Conservation (phyloP, 2,888 invertebrate species). For the Arenicola marina region DNA sequence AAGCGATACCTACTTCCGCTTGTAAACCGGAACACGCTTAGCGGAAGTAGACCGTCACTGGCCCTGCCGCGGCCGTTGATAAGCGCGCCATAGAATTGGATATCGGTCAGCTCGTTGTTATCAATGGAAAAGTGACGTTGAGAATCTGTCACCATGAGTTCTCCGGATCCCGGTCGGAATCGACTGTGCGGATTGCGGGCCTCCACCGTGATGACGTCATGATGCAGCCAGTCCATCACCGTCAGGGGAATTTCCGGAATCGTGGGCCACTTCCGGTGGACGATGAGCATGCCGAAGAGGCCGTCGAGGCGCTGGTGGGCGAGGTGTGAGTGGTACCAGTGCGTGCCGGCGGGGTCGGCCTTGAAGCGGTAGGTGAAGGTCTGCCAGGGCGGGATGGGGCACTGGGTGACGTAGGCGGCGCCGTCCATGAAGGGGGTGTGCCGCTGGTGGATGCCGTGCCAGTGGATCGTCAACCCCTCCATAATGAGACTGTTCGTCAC, state of each 20-base stretch:
- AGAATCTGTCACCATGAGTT: neutral
- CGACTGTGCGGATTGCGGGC: neutral
- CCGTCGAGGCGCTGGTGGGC: slow-evolving; percentile 18
- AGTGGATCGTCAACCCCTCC: slow-evolving; percentile 44
- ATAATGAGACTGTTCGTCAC: slow-evolving; percentile 38
- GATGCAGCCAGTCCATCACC: slow-evolving; percentile 5
- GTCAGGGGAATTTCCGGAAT: no score
- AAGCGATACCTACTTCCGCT: slow-evolving; percentile 32
- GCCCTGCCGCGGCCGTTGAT: slow-evolving; percentile 44
- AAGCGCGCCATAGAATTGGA: slow-evolving; percentile 29
- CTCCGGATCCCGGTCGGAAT: neutral
- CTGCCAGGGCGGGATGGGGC: slow-evolving; percentile 47
- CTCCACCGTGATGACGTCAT: neutral
- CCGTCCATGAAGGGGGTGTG: slow-evolving; percentile 49
- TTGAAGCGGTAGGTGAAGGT: slow-evolving; percentile 44
- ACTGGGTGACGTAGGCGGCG: slow-evolving; percentile 47
- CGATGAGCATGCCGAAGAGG: slow-evolving; percentile 21
- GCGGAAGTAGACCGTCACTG: slow-evolving; percentile 16
- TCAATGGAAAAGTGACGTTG: neutral
- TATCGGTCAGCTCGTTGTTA: slow-evolving; percentile 1
- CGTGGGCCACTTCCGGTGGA: no score
- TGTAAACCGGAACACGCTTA: slow-evolving; percentile 8
- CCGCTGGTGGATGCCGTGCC: slow-evolving; percentile 50
- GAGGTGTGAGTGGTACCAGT: slow-evolving; percentile 25
- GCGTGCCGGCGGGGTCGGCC: slow-evolving; percentile 19